Percentiles rank a stretch among this genome's conserved stretches.
phyloP scores from a whole-genome alignment of 1,140 invertebrate genomes.

The Caligus rogercresseyi region DNA sequence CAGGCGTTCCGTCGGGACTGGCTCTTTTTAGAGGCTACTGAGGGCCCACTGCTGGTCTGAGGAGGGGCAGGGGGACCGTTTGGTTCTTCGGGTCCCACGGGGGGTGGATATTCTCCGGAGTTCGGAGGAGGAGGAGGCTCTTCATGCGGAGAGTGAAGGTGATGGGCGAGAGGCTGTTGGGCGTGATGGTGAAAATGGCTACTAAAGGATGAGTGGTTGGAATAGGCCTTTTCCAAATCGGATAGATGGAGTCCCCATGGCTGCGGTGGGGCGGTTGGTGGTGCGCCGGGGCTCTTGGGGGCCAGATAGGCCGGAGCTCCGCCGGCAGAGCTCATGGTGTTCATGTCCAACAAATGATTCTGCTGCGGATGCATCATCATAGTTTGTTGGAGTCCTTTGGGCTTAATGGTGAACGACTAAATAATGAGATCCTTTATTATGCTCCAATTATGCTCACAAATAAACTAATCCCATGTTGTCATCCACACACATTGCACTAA shows the following conservation, averaged over 20 bases:
- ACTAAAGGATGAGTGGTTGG: not conserved
- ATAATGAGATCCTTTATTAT: too few relatives aligned
- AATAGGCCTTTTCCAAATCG: not conserved
- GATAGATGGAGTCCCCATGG: not conserved
- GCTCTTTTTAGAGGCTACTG: constrained; percentile 10
- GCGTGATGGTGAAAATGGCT: not conserved
- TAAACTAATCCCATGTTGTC: too few relatives aligned
- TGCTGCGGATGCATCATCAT: not conserved
- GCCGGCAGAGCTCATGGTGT: not conserved
- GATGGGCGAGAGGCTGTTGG: not conserved
- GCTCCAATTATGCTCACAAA: too few relatives aligned
- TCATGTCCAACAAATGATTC: not conserved
- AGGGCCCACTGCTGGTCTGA: not conserved
- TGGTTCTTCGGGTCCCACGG: not conserved
- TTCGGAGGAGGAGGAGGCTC: not conserved
- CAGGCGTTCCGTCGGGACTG: constrained; percentile 68
- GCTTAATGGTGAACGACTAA: too few relatives aligned
- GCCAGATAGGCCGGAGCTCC: not conserved
- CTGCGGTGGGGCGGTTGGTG: not conserved
- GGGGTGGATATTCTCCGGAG: not conserved
- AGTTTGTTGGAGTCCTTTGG: not conserved
- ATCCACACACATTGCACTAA: too few relatives aligned
- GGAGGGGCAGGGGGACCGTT: not conserved
- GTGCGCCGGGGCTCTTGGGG: not conserved
- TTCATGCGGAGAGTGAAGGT: not conserved